Conservation (phyloP, 1,140 invertebrate genomes). For the Himalopsyche phryganea region DNA sequence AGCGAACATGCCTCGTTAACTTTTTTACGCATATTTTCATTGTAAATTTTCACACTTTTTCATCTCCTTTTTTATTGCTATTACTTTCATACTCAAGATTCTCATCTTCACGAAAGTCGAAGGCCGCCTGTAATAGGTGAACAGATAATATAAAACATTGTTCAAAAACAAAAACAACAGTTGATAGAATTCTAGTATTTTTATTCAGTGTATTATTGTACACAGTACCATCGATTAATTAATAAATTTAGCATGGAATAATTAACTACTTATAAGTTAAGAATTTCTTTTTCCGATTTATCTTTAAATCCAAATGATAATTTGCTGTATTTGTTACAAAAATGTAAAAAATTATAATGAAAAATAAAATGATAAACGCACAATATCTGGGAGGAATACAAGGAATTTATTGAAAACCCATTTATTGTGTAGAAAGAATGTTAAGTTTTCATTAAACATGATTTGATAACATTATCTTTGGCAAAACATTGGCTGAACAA, state of each 20-base stretch:
- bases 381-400: no score
- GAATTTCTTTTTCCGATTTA: no score
- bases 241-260: constrained; percentile 31
- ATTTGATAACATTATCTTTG: constrained; percentile 30
- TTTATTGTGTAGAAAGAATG: background rate
- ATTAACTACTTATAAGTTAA: constrained; percentile 27
- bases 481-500: constrained; percentile 31
- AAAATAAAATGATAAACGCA: background rate
- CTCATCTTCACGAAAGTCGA: no score
- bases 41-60: no score
- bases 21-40: no score
- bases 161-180: background rate
- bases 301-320: background rate
- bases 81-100: no score
- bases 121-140: no score
- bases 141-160: no score
- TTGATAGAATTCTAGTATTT: constrained; percentile 30
- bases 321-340: constrained; percentile 1
- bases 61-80: no score
- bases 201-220: constrained; percentile 34
- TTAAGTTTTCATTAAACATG: background rate
- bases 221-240: constrained; percentile 33
- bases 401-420: background rate
- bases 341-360: background rate
- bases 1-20: no score